Evolutionary conservation across 1,140 invertebrate genomes (phyloP).

Genomic region (Arctopsyche grandis): DNA sequence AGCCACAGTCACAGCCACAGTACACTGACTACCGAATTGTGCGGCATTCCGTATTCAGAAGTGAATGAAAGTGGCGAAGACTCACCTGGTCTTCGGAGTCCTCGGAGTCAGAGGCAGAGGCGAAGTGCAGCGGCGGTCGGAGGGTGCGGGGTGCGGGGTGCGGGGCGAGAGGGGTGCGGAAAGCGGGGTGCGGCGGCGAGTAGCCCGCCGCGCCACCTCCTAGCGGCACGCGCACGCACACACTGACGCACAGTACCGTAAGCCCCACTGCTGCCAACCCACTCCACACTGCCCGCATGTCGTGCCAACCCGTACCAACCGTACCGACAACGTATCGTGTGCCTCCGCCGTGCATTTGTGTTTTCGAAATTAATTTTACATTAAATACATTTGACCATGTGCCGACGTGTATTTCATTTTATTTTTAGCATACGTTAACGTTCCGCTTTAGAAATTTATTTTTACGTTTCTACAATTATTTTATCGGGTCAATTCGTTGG

Average conservation of each 20-base stretch:
- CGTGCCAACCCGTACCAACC: no score
- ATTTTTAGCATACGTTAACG: no score
- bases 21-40: neutral
- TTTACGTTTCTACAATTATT: no score
- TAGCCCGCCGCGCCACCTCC: conserved; percentile 7
- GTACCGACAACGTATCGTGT: no score
- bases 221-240: conserved; percentile 25
- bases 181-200: neutral
- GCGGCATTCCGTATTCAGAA: no score
- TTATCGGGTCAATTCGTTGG: no score
- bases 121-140: neutral
- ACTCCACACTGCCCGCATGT: neutral
- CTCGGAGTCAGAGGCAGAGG: neutral
- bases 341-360: no score
- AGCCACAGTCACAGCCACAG: neutral
- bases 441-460: no score
- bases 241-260: conserved; percentile 14
- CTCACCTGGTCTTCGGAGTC: neutral
- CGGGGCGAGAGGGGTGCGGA: neutral
- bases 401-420: no score
- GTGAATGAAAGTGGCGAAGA: neutral
- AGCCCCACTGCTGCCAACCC: neutral
- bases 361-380: no score
- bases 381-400: no score
- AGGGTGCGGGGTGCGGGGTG: neutral